Conservation (phyloP, 2,888 invertebrate species). For the Eustalomyia histrio region DNA sequence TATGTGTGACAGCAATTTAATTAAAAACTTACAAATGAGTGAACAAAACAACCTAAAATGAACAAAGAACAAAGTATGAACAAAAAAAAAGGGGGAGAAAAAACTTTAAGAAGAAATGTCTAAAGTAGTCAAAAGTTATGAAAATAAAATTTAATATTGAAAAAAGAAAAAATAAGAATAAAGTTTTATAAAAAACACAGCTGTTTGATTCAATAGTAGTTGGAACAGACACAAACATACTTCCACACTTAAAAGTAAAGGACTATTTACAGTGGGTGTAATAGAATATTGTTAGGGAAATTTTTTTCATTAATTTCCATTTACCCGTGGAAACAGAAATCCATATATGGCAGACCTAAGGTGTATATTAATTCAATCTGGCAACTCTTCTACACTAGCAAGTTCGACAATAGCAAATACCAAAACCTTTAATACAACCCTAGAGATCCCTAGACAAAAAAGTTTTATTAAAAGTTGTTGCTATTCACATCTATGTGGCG, state of each 20-base stretch:
- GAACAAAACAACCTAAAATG: conserved; percentile 62
- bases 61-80: conserved; percentile 46
- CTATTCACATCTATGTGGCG: too few species aligned
- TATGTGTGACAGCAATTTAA: conserved; percentile 68
- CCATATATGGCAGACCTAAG: too few species aligned
- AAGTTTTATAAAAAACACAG: conserved; percentile 52
- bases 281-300: too few species aligned
- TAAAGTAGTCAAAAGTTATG: conserved; percentile 45
- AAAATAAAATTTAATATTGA: conserved; percentile 52
- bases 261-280: conserved; percentile 13
- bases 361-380: too few species aligned
- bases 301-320: too few species aligned
- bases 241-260: not conserved
- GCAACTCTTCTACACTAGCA: too few species aligned
- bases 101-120: conserved; percentile 31
- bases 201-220: conserved; percentile 48
- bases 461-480: too few species aligned
- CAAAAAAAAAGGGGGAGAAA: conserved; percentile 24
- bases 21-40: conserved; percentile 69
- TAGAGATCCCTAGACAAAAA: too few species aligned
- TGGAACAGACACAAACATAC: not conserved
- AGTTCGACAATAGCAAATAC: too few species aligned
- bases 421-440: too few species aligned
- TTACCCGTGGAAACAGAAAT: too few species aligned
- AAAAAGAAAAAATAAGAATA: conserved; percentile 21